These are phyloP conservation scores for Anoplolepis gracilipes DNA, from an alignment of 1,140 invertebrate genomes.

Conservation along the genomic window DNA sequence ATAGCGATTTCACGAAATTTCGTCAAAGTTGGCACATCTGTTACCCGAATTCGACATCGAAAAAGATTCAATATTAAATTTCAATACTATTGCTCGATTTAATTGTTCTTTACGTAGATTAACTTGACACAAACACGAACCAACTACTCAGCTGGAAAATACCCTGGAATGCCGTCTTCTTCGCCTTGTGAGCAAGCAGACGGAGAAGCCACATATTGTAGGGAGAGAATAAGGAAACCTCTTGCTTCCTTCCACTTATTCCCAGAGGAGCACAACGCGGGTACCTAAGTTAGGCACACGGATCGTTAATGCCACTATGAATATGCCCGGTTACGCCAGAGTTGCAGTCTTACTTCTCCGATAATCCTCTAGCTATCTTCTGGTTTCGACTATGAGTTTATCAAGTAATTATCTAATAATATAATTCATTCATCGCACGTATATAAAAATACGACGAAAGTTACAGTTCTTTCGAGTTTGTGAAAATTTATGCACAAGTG, in stretches of 20 bases:
- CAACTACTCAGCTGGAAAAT: constrained; percentile 26
- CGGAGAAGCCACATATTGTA: constrained; percentile 2
- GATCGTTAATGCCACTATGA: constrained; percentile 82
- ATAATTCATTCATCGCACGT: not conserved
- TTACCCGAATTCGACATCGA: constrained; percentile 49
- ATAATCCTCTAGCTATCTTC: constrained; percentile 52
- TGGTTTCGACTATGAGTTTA: constrained; percentile 52
- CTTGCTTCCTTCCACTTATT: constrained; percentile 32
- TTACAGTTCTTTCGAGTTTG: not conserved
- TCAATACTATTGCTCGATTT: not conserved
- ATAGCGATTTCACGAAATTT: constrained; percentile 57
- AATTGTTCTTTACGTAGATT: not conserved
- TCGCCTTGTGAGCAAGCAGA: not conserved
- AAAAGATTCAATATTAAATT: not conserved
- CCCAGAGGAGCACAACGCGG: constrained; percentile 32
- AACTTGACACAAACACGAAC: constrained; percentile 25
- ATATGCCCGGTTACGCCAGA: constrained; percentile 75
- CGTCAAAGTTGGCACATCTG: constrained; percentile 51
- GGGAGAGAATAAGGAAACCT: constrained; percentile 43
- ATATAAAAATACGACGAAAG: not conserved
- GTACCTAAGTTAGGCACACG: constrained; percentile 75
- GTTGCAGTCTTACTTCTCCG: constrained; percentile 54
- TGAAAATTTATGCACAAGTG: not conserved
- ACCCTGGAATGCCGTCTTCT: not conserved
- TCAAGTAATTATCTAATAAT: constrained; percentile 33